Evolutionary conservation across 2,888 invertebrate genomes (phyloP).

Genomic region (Andricus quercusramuli): DNA sequence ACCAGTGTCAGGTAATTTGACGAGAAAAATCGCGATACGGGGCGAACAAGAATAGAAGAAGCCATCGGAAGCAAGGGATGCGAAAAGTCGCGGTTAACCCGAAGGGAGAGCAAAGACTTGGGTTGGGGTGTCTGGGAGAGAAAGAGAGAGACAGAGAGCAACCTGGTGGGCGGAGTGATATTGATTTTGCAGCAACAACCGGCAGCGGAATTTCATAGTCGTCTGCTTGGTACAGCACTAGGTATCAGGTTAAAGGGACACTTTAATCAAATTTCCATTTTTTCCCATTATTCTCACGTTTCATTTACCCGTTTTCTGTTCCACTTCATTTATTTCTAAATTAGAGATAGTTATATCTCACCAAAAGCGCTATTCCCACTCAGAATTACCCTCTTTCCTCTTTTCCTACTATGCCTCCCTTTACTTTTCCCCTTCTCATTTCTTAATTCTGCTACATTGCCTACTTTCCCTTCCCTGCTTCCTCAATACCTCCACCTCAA

Average conservation of each 20-base stretch:
- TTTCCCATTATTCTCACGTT: background rate
- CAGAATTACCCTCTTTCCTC: no score
- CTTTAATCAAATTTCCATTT: background rate
- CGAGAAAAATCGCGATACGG: constrained; percentile 41
- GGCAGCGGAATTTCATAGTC: constrained; percentile 66
- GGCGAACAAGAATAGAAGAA: constrained; percentile 39
- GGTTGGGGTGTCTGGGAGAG: constrained; percentile 36
- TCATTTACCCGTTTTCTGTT: background rate
- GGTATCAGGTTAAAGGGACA: constrained; percentile 1
- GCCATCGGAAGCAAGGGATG: constrained; percentile 36
- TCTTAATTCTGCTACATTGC: no score
- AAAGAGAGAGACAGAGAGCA: constrained; percentile 32
- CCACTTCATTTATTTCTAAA: background rate
- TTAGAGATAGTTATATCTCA: background rate
- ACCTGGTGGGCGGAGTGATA: constrained; percentile 62
- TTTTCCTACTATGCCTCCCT: no score
- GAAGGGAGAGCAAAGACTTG: constrained; percentile 38
- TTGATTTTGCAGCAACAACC: constrained; percentile 75
- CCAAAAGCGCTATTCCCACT: no score
- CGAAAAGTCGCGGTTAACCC: constrained; percentile 42
- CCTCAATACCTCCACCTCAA: no score
- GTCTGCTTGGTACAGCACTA: constrained; percentile 15
- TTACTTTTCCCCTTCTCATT: no score
- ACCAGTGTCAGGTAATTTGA: constrained; percentile 41
- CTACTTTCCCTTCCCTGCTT: no score